A percentile compares a stretch with the other conserved stretches of the same genome.
Evolutionary conservation across 2,113 vertebrate species (phyloP).

Genomic region (Grus americana): DNA sequence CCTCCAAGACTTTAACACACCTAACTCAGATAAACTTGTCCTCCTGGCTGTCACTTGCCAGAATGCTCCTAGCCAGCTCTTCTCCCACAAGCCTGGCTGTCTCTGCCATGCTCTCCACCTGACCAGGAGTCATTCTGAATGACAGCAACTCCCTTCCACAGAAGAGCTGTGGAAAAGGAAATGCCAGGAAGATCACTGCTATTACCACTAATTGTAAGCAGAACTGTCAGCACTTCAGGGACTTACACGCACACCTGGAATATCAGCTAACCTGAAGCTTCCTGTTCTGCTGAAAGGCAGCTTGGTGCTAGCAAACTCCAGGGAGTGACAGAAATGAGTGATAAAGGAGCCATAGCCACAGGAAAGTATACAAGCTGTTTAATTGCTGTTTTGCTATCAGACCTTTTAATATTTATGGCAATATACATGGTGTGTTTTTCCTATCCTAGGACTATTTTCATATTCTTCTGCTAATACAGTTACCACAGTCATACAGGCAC

Average conservation of each 20-base stretch:
- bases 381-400: neutral
- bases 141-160: conserved; percentile 51
- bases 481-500: neutral
- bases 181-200: conserved; percentile 1
- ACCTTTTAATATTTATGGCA: neutral
- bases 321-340: conserved; percentile 4
- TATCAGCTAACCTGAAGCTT: conserved; percentile 59
- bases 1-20: conserved; percentile 23
- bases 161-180: conserved; percentile 21
- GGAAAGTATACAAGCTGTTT: neutral
- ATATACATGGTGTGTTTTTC: neutral
- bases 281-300: conserved; percentile 40
- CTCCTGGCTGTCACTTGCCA: conserved; percentile 49
- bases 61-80: conserved; percentile 33
- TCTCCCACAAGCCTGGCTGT: neutral
- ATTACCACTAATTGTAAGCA: conserved; percentile 50
- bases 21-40: conserved; percentile 46
- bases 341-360: neutral
- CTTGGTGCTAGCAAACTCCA: conserved; percentile 29
- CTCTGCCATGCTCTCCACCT: conserved; percentile 10
- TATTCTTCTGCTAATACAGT: neutral
- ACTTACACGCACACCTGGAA: conserved; percentile 65
- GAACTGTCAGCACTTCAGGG: conserved; percentile 65
- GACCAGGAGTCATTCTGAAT: neutral
- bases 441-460: neutral